These are phyloP conservation scores for Buathra laborator DNA, from an alignment of 2,888 invertebrate genomes.

Conservation along the genomic window DNA sequence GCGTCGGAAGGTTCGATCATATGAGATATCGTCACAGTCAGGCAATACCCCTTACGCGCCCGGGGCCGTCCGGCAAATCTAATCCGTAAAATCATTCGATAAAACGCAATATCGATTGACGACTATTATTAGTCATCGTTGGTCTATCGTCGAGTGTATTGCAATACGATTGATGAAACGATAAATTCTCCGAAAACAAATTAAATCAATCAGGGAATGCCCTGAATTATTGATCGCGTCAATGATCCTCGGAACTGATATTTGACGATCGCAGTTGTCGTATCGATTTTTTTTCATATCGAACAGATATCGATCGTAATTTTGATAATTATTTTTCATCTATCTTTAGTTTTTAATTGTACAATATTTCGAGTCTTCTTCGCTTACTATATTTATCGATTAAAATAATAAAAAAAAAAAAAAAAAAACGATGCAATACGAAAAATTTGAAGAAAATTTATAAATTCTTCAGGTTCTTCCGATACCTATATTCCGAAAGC, in stretches of 20 bases:
- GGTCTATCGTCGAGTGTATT: neutral
- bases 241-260: neutral
- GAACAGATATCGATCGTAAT: neutral
- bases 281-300: neutral
- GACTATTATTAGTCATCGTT: neutral
- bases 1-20: neutral
- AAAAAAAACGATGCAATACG: no score
- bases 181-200: neutral
- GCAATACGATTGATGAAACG: neutral
- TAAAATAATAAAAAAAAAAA: no score
- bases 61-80: neutral
- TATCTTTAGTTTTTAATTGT: neutral
- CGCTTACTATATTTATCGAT: neutral
- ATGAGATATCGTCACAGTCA: conserved; percentile 7
- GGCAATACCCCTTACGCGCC: neutral
- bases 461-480: no score
- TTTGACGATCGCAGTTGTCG: neutral
- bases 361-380: neutral
- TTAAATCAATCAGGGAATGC: neutral
- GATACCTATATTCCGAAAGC: no score
- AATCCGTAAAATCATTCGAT: conserved; percentile 6
- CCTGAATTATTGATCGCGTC: neutral
- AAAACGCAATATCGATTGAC: conserved; percentile 2
- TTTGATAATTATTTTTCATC: neutral
- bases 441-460: no score